Evolutionary conservation across 2,888 invertebrate species (phyloP).

Genomic region (Nemotelus nigrinus): DNA sequence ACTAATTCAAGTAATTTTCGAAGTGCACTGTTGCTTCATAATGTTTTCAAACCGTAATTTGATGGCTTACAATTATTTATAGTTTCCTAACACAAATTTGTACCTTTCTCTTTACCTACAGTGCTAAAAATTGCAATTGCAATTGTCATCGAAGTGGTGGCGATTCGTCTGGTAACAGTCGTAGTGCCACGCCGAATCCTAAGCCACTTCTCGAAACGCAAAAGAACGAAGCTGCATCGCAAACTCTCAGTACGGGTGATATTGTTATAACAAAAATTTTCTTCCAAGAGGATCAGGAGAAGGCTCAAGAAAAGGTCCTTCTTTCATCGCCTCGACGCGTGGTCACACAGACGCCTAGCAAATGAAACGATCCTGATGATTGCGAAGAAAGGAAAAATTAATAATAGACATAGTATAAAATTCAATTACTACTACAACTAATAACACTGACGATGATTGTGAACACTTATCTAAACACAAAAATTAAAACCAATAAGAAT

Average conservation of each 20-base stretch:
- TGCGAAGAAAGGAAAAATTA: neutral
- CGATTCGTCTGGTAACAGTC: conserved; percentile 54
- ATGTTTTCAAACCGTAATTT: too few relatives aligned
- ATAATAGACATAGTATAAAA: neutral
- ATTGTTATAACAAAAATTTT: conserved; percentile 89
- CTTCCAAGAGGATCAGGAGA: conserved; percentile 70
- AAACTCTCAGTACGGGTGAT: conserved; percentile 91
- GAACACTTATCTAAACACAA: neutral
- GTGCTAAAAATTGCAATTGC: conserved; percentile 58
- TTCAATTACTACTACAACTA: neutral
- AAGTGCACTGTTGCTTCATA: too few relatives aligned
- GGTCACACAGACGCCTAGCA: conserved; percentile 29
- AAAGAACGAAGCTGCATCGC: conserved; percentile 70
- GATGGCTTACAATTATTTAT: too few relatives aligned
- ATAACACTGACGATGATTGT: neutral
- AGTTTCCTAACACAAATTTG: too few relatives aligned
- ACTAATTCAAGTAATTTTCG: too few relatives aligned
- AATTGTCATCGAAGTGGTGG: conserved; percentile 10
- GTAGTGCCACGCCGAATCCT: conserved; percentile 54
- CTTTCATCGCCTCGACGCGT: conserved; percentile 67
- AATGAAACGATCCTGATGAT: neutral
- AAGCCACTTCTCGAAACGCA: conserved; percentile 33
- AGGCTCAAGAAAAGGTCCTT: conserved; percentile 67
- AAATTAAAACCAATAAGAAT: conserved; percentile 13
- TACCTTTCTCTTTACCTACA: conserved; percentile 44